These are phyloP conservation scores for Penaeus indicus DNA, from an alignment of 1,140 invertebrate species.

Conservation along the genomic window DNA sequence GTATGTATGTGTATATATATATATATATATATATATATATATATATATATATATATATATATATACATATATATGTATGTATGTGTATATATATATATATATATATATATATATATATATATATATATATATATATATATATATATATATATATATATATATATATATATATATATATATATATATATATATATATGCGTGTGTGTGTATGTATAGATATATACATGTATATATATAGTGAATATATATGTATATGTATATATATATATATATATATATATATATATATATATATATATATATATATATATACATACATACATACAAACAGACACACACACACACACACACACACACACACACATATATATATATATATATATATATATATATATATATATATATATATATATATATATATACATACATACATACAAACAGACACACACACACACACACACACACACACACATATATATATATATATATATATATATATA, in stretches of 20 bases:
- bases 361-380: neutral
- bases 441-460: neutral
- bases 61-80: too few species aligned
- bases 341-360: too few species aligned
- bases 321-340: too few species aligned
- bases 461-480: neutral
- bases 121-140: too few species aligned
- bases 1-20: too few species aligned
- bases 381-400: neutral
- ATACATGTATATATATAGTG: constrained; percentile 13
- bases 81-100: too few species aligned
- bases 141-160: neutral
- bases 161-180: neutral
- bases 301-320: too few species aligned
- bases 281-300: too few species aligned
- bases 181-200: neutral
- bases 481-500: neutral
- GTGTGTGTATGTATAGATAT: neutral
- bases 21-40: too few species aligned
- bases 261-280: too few species aligned
- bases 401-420: neutral
- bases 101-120: too few species aligned
- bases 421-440: neutral
- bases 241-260: neutral
- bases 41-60: too few species aligned